Base-by-base conservation (phyloP, 2,888 invertebrate genomes). In the Sinhomidia bicolor region DNA sequence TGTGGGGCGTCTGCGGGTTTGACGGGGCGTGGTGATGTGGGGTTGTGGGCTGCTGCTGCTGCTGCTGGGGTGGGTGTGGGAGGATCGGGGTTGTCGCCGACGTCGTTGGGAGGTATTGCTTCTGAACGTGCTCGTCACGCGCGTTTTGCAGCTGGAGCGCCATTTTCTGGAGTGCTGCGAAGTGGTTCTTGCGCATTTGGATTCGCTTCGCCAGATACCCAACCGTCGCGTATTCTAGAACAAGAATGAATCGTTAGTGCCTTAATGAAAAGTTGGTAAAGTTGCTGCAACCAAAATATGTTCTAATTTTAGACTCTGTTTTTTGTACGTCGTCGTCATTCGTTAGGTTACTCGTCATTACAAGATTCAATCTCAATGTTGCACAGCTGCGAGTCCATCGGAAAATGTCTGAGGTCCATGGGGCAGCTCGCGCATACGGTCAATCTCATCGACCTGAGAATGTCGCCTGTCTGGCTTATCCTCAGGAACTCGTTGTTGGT, bases 401-500 rank as follows among this genome's bases (percentile, higher is more conserved):
- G 98, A 94, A 98, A 98, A 94, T 98, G 98, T 94, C 98, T 97
- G 76, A 98, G 96, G 94, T 98, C 97, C 98, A 98, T 98, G 82
- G 98, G 98, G 94, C 98, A 98, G 92, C 98, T 97, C 91, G 98
- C 98, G 91, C 98, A 98, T 93, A 98, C 98, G 92, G 98, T 98
- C 98, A 96, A 95, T 23, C 74, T 36, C 74, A 98, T 98, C 95
- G 98, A 98, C 94, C 98, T 96, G 92, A 98, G 97, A 93, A 98
- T 97, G 94, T 97, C 97, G 93, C 98, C 99, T 93, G 97, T 97
- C 94, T 98, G 96, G 94, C 97, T 97, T 94, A 99, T 98, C 93
- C 99, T 96, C 94, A 99, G 97, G 95, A 99, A 99, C 95, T 99
- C 99, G 95, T 99, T 99, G 95, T 98, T 98, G 93, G 99, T 99